Base-by-base conservation (phyloP, 2,888 invertebrate species). In the Crocallis elinguaria region DNA sequence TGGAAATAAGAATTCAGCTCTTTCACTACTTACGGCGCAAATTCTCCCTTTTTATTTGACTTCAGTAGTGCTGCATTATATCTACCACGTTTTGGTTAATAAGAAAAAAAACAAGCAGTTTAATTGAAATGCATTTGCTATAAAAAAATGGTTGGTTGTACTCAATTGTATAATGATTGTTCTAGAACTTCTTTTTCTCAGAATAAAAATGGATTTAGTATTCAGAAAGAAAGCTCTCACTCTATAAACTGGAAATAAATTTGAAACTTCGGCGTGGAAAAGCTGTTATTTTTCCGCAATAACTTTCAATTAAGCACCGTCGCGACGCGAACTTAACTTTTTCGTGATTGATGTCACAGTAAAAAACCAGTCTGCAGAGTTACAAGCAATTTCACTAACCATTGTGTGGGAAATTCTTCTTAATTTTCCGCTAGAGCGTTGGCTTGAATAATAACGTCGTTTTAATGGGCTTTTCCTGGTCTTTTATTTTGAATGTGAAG, bases 401-500 rank as follows among this genome's bases (percentile, higher is more conserved):
- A 80, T 82, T 82, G 81, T 82, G 74, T 74, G 73, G 63, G 70
- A 69, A 74, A 69, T 79, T 81, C 77, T 79, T 81, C 80, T 84
- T 85, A 86, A 88, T 88, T 87, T 86, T 85, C 83, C 84, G 84
- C 72, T 71, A 63, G 73, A 74, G 67, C 73, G 75, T 73, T 60
- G 75, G 63, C 70, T 73, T 80, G 81, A 84, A 84, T 82, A 80
- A 82, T 81, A 82, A 78, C 70, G 73, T 63, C 62, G 69, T 75
- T 80, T 78, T 82, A 82, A 83, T 79, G 76, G 78, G 71, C 69
- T 73, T 75, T 78, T 73, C 69, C 77, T 73, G 73, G 71, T 73
- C 71, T 71, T 82, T 83, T 78, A 79, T 79, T 82, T 75, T 66
- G 64, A 66, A 64, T 69, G 65, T 66, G 68, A 69, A 70, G 66